Percentiles rank a stretch among this genome's conserved stretches.
phyloP scores from a whole-genome alignment of 2,888 invertebrate genomes.

The Cheilosia variabilis region DNA sequence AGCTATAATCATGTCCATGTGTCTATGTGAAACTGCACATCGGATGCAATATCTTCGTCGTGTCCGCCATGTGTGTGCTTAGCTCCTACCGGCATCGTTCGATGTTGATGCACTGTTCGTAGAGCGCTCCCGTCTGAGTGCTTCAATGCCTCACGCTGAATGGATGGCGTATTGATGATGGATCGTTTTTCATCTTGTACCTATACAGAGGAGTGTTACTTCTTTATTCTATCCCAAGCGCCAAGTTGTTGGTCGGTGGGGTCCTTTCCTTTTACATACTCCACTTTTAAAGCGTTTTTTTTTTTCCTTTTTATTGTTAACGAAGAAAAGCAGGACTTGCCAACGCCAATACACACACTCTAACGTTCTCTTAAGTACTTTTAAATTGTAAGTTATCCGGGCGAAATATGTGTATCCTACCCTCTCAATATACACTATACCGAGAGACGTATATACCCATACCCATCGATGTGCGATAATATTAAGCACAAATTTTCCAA shows the following conservation, averaged over 20 bases:
- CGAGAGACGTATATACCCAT: not conserved
- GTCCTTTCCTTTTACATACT: constrained; percentile 1
- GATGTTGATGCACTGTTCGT: constrained; percentile 61
- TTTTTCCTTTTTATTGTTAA: constrained; percentile 66
- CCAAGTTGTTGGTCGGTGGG: constrained; percentile 33
- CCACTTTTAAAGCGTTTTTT: constrained; percentile 46
- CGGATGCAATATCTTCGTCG: constrained; percentile 68
- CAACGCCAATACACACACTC: constrained; percentile 48
- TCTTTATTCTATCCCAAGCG: constrained; percentile 27
- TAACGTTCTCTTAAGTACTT: constrained; percentile 64
- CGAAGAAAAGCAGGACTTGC: constrained; percentile 31
- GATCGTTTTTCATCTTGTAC: constrained; percentile 74
- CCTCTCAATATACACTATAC: constrained; percentile 1
- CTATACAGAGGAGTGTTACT: constrained; percentile 39
- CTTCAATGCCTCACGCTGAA: constrained; percentile 71
- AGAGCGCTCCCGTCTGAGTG: constrained; percentile 62
- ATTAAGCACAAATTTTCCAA: constrained; percentile 67
- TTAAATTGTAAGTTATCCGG: constrained; percentile 73
- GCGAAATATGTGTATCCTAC: constrained; percentile 53
- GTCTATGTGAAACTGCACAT: constrained; percentile 73
- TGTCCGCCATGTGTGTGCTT: constrained; percentile 71
- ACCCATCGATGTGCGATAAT: constrained; percentile 35
- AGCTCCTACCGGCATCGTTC: constrained; percentile 46
- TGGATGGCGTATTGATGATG: constrained; percentile 75
- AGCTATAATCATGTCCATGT: constrained; percentile 48